These are phyloP conservation scores for Calypte anna DNA, from an alignment of 2,113 vertebrate genomes.

Conservation along the genomic window DNA sequence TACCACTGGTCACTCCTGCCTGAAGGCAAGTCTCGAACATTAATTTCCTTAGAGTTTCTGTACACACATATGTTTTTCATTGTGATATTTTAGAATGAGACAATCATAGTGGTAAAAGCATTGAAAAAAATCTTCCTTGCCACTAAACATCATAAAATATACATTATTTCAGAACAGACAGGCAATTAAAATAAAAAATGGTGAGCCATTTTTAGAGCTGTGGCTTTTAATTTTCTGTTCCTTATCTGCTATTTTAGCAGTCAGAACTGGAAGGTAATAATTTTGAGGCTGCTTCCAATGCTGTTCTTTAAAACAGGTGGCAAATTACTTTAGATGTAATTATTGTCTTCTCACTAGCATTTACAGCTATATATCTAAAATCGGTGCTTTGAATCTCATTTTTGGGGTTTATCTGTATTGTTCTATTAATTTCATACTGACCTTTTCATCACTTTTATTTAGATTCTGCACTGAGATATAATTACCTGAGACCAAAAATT, in stretches of 20 bases:
- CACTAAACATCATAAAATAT: not conserved
- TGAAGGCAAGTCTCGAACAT: not conserved
- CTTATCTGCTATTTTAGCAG: slow-evolving; percentile 10
- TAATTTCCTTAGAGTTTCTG: not conserved
- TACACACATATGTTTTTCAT: not conserved
- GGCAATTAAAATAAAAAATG: slow-evolving; percentile 9
- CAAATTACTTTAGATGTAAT: slow-evolving; percentile 61
- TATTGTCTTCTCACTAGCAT: slow-evolving; percentile 69
- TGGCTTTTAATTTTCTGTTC: slow-evolving; percentile 40
- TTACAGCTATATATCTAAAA: slow-evolving; percentile 65
- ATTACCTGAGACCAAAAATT: slow-evolving; percentile 66
- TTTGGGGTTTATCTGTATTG: slow-evolving; percentile 62
- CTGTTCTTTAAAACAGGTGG: slow-evolving; percentile 22
- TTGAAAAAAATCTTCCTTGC: not conserved
- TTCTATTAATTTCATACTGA: slow-evolving; percentile 62
- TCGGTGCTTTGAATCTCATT: slow-evolving; percentile 50
- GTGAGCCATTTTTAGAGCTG: not conserved
- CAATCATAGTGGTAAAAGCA: not conserved
- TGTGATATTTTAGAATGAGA: not conserved
- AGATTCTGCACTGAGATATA: slow-evolving; percentile 56
- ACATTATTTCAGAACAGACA: slow-evolving; percentile 2
- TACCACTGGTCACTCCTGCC: not conserved
- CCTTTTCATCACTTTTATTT: slow-evolving; percentile 72
- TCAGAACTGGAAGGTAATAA: slow-evolving; percentile 25
- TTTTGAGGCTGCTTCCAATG: not conserved